Evolutionary conservation across 53 echinoderm and acorn worm species (phyloP).

Genomic region (Holothuria leucospilota): DNA sequence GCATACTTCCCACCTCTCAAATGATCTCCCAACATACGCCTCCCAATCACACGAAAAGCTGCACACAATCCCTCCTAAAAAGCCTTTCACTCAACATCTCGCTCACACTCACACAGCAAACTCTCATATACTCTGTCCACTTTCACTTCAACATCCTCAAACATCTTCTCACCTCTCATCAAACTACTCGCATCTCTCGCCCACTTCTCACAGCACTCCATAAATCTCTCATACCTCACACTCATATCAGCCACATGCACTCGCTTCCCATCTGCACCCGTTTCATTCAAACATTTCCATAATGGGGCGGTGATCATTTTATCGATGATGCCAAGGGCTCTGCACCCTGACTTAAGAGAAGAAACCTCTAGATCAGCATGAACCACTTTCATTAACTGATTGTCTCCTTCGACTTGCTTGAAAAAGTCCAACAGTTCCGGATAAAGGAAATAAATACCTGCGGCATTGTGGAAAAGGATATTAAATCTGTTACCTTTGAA

Average conservation of each 20-base stretch:
- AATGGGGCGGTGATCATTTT: constrained; percentile 29
- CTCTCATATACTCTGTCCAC: constrained; percentile 43
- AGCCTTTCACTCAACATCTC: constrained; percentile 47
- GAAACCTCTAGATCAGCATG: constrained; percentile 51
- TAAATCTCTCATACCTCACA: constrained; percentile 20
- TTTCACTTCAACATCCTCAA: constrained; percentile 57
- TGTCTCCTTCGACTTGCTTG: constrained; percentile 23
- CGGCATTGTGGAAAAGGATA: too few relatives aligned
- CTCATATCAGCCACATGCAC: constrained; percentile 31
- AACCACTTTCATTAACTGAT: constrained; percentile 59
- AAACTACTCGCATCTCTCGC: constrained; percentile 58
- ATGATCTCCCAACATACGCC: not conserved
- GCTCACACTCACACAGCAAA: constrained; percentile 48
- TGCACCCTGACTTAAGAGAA: constrained; percentile 23
- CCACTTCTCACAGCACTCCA: constrained; percentile 2
- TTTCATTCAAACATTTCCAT: constrained; percentile 45
- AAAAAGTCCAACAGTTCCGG: too few relatives aligned
- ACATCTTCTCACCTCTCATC: constrained; percentile 51
- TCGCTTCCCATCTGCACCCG: constrained; percentile 1
- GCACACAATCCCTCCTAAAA: constrained; percentile 9
- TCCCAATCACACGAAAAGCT: too few relatives aligned
- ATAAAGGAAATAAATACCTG: too few relatives aligned
- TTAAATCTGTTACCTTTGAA: too few relatives aligned
- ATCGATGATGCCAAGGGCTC: too few relatives aligned
- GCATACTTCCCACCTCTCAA: not conserved